Evolutionary conservation across 35 echinoderm and acorn worm genomes (phyloP).

Genomic region (Patiria miniata): DNA sequence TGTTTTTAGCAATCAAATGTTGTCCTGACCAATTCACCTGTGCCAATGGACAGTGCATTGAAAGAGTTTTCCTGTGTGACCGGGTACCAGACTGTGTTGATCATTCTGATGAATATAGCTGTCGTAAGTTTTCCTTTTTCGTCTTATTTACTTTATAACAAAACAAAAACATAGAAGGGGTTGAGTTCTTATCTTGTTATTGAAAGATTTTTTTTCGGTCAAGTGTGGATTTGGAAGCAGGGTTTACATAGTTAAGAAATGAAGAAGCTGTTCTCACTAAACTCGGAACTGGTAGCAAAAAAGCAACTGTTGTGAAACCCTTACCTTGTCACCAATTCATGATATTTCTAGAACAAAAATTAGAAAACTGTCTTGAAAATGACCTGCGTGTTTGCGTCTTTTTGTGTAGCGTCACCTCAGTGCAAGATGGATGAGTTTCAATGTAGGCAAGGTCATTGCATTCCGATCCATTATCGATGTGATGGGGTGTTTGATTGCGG

Average conservation of each 20-base stretch:
- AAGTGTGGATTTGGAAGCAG: no score
- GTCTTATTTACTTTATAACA: not conserved
- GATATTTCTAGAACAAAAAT: no score
- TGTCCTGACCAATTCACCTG: conserved; percentile 24
- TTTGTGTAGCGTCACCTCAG: not conserved
- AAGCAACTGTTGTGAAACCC: no score
- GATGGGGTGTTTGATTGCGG: conserved; percentile 43
- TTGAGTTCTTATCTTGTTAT: no score
- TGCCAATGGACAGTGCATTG: conserved; percentile 34
- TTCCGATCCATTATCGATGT: conserved; percentile 22
- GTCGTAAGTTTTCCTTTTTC: not conserved
- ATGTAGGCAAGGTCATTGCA: conserved; percentile 35
- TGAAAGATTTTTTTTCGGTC: no score
- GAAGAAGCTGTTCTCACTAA: no score
- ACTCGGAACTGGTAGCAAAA: no score
- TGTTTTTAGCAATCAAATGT: conserved; percentile 18
- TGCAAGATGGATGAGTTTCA: conserved; percentile 22
- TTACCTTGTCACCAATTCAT: no score
- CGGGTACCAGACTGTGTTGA: conserved; percentile 36
- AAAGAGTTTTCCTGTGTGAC: conserved; percentile 27
- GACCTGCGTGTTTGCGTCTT: no score
- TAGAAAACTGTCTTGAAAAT: no score
- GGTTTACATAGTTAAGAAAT: no score
- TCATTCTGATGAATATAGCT: conserved; percentile 21
- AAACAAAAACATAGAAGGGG: no score